Evolutionary conservation across 2,888 invertebrate species (phyloP), one percentile per base, ranked within the genome.

Genomic region (Lasioglossum zephyrum): DNA sequence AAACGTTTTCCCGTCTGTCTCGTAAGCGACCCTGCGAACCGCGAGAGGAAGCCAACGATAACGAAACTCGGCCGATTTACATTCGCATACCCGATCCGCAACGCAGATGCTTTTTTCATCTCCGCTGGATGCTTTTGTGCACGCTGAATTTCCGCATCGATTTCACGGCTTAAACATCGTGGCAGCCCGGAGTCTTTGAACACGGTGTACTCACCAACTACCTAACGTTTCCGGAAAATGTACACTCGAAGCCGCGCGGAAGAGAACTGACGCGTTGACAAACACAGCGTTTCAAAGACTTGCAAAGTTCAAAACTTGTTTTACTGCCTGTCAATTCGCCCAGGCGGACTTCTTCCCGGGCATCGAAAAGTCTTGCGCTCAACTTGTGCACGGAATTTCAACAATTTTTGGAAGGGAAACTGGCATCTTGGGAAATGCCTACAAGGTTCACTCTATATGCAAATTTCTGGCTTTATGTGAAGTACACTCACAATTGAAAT

Each of bases 111-210:
- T n/a, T 77, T 53, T 39, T 63, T 22, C 60, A 44, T 57, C 44
- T 63, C 36, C 47, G n/a, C 6, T 13, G 49, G 53, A 75, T 69
- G 6, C 75, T 80, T 63, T 75, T 53, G 26, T 79, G 74, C 49
- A 26, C 63, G 31, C 1, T 63, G 63, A 63, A 36, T 66, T 57
- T 47, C 18, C 41, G 9, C 49, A 9, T 66, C 63, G 74, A 66
- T 66, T 49, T 39, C 63, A 26, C 47, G 39, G 18, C 2, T 79
- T 60, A 41, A 78, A 49, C 31, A n/a, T 49, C 26, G 49, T 22
- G 73, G 49, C 73, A 31, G 47, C 16, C 3, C 18, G n/a, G 44
- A 49, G 36, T 36, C 22, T 73, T 73, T 73, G n/a, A 18, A 31
- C 31, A 2, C 8, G 18, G 18, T 1, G 18, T 63, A n/a, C 11